A percentile compares a stretch with the other conserved stretches of the same genome.
phyloP scores from a whole-genome alignment of 2,113 vertebrate species.

The Pseudopipra pipra region DNA sequence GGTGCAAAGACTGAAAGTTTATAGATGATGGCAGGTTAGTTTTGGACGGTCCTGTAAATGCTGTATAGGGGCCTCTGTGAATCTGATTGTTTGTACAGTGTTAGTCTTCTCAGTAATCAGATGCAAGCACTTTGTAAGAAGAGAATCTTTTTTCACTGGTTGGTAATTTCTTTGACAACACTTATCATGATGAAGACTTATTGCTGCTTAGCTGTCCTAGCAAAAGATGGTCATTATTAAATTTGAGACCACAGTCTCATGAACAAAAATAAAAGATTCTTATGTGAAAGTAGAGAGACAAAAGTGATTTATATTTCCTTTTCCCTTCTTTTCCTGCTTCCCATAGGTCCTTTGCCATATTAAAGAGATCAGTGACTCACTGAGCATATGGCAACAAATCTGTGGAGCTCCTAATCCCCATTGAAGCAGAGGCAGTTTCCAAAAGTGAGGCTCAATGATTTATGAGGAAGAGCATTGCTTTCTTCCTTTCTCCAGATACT shows the following conservation, averaged over 20 bases:
- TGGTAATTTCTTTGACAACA: not conserved
- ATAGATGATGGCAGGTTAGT: not conserved
- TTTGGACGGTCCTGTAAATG: not conserved
- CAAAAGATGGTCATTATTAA: not conserved
- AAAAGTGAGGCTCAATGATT: not conserved
- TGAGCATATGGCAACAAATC: slow-evolving; percentile 6
- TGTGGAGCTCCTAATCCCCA: not conserved
- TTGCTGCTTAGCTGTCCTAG: not conserved
- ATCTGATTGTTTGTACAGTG: not conserved
- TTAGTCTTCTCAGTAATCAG: not conserved
- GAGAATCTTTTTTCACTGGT: not conserved
- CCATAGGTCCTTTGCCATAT: not conserved
- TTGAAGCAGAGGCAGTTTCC: not conserved
- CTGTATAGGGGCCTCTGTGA: not conserved
- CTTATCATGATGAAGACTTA: not conserved
- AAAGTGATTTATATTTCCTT: not conserved
- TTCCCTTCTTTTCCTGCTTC: not conserved
- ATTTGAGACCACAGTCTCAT: not conserved
- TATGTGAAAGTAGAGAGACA: not conserved
- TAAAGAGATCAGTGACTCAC: not conserved
- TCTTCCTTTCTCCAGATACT: not conserved
- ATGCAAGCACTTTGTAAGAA: not conserved
- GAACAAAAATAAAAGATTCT: not conserved
- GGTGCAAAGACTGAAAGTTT: not conserved
- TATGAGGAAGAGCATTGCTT: not conserved